Evolutionary conservation across 2,797 vertebrate genomes (phyloP).

Genomic region (Pseudochromis fuscus): DNA sequence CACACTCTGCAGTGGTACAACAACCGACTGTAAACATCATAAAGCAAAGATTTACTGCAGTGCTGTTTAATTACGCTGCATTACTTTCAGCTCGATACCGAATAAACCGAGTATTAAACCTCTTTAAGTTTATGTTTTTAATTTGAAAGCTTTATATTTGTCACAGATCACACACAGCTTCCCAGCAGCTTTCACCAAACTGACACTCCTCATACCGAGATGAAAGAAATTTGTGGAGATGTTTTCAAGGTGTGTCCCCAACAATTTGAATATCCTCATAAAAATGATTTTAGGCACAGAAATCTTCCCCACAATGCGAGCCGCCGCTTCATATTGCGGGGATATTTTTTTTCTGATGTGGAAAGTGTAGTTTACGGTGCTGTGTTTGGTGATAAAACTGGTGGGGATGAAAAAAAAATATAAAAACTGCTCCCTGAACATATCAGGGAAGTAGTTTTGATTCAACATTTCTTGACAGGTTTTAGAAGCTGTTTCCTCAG

Average conservation of each 20-base stretch:
- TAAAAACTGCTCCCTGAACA: conserved; percentile 44
- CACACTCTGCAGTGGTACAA: background rate
- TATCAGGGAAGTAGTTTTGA: conserved; percentile 42
- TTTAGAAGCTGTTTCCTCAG: conserved; percentile 53
- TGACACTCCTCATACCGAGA: background rate
- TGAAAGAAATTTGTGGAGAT: conserved; percentile 4
- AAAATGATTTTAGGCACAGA: conserved; percentile 29
- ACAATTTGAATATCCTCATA: conserved; percentile 31
- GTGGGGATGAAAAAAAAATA: background rate
- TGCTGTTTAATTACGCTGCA: conserved; percentile 7
- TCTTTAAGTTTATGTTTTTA: conserved; percentile 29
- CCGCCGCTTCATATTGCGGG: conserved; percentile 21
- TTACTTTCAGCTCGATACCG: background rate
- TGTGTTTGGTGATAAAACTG: conserved; percentile 56
- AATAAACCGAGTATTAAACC: background rate
- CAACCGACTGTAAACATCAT: background rate
- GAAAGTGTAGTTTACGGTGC: conserved; percentile 38
- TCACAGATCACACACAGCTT: too few species aligned
- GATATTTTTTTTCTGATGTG: conserved; percentile 46
- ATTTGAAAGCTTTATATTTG: conserved; percentile 13
- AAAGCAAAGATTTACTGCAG: conserved; percentile 1
- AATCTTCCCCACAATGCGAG: conserved; percentile 17
- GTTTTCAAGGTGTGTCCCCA: conserved; percentile 20
- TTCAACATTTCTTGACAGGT: conserved; percentile 56
- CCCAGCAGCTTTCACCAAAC: conserved; percentile 14